Evolutionary conservation across 2,113 vertebrate genomes (phyloP).

Genomic region (Calonectris borealis): DNA sequence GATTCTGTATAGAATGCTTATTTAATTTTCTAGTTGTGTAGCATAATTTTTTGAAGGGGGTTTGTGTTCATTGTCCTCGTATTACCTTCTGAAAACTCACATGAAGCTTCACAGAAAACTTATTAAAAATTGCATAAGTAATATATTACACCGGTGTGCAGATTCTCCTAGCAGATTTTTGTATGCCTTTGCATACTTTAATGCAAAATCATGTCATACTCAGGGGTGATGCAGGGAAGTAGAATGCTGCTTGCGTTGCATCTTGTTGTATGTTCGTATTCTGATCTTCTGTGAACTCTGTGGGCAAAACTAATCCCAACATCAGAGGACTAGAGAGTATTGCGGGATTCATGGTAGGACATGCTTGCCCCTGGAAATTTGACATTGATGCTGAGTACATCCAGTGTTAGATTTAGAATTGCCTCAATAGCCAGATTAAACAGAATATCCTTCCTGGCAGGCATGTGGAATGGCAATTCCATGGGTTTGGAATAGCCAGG

Average conservation of each 20-base stretch:
- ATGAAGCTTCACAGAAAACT: not conserved
- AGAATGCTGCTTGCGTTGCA: not conserved
- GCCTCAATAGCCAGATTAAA: not conserved
- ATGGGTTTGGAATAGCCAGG: conserved; percentile 16
- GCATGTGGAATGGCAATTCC: conserved; percentile 54
- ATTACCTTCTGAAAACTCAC: not conserved
- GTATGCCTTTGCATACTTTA: not conserved
- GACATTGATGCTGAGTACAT: not conserved
- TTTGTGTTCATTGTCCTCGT: not conserved
- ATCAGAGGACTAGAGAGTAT: not conserved
- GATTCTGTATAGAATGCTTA: not conserved
- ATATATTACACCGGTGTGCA: rapidly evolving
- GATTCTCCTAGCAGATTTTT: not conserved
- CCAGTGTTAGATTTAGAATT: not conserved
- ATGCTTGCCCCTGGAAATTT: not conserved
- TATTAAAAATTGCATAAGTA: not conserved
- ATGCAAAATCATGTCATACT: not conserved
- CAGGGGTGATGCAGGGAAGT: not conserved
- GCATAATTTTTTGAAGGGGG: not conserved
- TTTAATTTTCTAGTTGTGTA: not conserved
- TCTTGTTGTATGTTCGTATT: not conserved
- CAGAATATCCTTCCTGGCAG: conserved; percentile 25
- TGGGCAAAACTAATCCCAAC: not conserved
- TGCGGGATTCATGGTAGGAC: not conserved
- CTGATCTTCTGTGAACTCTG: not conserved